Base-by-base conservation (phyloP, 1,140 invertebrate genomes). In the Sarcophaga peregrina region DNA sequence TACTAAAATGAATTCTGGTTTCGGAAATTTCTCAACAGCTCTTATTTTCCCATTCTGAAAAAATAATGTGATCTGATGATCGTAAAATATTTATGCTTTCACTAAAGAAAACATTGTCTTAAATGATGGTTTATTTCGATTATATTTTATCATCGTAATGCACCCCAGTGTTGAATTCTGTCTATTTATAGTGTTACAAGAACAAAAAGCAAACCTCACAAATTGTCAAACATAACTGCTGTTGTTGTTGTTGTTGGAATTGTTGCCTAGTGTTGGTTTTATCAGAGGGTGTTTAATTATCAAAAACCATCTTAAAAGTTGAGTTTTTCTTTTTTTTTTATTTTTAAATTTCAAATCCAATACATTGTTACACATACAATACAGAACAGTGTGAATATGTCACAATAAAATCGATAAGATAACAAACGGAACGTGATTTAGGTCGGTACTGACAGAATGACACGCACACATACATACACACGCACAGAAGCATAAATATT, bases 331-430 rank as follows among this genome's bases (percentile, higher is more conserved):
- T 37, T 37, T 37, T 4, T 37, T 37, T 37, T 37, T 37, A 2
- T 37, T 4, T 37, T 37, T 37, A 37, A 37, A 37, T 37, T 37
- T 37, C 25, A 37, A 37, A 37, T 4, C 25, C 25, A 37, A 37
- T 37, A 1, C 25, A 37, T 37, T 37, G 25, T 37, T 37, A 37
- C 25, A 37, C 25, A 2, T 37, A 37, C 25, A 37, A 4, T 37
- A 37, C 4, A 4, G 25, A 37, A 13, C 20, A 68, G 58, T 68
- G 58, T 68, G 58, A 68, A 68, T 20, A 68, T 20, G 58, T 68
- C 58, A 68, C 58, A 68, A 68, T 68, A 68, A 68, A 17, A 68
- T 68, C 58, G 58, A 68, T 68, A 68, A 68, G 58, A 68, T 68
- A 68, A 68, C 11, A 68, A 17, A 37, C 25, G 25, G 25, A 68